Conservation (phyloP, 2,113 vertebrate genomes). For the Rhynchomys soricoides region DNA sequence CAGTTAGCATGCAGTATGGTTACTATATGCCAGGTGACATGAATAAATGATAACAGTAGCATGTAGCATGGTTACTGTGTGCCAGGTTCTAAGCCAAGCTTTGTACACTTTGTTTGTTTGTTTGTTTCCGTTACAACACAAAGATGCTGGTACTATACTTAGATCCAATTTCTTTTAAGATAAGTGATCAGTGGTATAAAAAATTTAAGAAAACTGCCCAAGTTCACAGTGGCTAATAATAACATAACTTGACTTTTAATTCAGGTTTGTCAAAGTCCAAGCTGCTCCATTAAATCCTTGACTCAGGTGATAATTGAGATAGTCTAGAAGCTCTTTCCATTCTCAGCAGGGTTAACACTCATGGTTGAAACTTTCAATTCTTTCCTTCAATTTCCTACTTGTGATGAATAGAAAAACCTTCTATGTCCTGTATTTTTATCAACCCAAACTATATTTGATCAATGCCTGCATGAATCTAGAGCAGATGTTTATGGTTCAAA, state of each 20-base stretch:
- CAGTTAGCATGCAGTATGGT: background rate
- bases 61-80: background rate
- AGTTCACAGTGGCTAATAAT: background rate
- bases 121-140: constrained; percentile 31
- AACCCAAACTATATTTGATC: background rate
- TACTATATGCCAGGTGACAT: background rate
- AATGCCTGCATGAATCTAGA: background rate
- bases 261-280: constrained; percentile 30
- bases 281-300: background rate
- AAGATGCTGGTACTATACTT: background rate
- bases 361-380: background rate
- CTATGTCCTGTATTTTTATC: background rate
- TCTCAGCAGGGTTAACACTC: background rate
- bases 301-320: background rate
- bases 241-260: constrained; percentile 37
- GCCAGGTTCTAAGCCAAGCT: background rate
- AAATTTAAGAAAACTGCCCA: constrained; percentile 24
- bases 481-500: background rate
- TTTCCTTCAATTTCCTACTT: background rate
- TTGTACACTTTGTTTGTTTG: background rate
- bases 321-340: background rate
- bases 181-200: constrained; percentile 19
- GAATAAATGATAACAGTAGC: background rate
- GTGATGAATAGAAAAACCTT: background rate
- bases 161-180: background rate